Percentiles rank a stretch among this genome's conserved stretches.
Evolutionary conservation across 2,888 invertebrate genomes (phyloP).

Genomic region (Nasonia oneida): DNA sequence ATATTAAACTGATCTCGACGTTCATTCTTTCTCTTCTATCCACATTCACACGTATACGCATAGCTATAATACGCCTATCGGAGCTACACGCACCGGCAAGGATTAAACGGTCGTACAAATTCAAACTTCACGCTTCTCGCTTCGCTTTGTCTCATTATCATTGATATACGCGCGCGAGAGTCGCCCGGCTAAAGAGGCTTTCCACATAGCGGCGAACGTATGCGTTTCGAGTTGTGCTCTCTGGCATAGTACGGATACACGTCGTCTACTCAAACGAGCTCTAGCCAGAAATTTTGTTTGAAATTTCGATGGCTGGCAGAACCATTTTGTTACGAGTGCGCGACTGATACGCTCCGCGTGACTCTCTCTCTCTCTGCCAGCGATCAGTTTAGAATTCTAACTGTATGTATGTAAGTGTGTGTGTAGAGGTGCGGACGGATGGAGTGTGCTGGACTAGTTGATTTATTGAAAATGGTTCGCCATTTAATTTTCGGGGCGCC

Average conservation of each 20-base stretch:
- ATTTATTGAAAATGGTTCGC: background rate
- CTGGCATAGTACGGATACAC: background rate
- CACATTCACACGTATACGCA: background rate
- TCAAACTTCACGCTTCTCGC: constrained; percentile 47
- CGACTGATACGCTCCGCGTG: constrained; percentile 7
- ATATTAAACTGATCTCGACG: constrained; percentile 54
- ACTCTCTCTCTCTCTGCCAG: constrained; percentile 3
- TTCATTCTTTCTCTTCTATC: constrained; percentile 21
- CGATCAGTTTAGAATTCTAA: constrained; percentile 3
- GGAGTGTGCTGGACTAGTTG: background rate
- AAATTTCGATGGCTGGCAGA: constrained; percentile 13
- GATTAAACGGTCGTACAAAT: constrained; percentile 49
- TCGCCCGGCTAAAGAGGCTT: background rate
- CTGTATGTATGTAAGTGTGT: background rate
- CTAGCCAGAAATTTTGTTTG: constrained; percentile 12
- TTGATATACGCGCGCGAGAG: constrained; percentile 5
- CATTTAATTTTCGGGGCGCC: background rate
- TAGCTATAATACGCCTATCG: background rate
- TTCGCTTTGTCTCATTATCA: constrained; percentile 55
- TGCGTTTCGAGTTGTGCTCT: background rate
- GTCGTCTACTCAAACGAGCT: background rate
- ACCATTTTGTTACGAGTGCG: background rate
- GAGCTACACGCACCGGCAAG: background rate
- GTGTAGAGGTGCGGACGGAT: background rate
- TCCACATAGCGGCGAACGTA: constrained; percentile 1